Evolutionary conservation across 2,797 vertebrate species (phyloP).

Genomic region (Numenius phaeopus): DNA sequence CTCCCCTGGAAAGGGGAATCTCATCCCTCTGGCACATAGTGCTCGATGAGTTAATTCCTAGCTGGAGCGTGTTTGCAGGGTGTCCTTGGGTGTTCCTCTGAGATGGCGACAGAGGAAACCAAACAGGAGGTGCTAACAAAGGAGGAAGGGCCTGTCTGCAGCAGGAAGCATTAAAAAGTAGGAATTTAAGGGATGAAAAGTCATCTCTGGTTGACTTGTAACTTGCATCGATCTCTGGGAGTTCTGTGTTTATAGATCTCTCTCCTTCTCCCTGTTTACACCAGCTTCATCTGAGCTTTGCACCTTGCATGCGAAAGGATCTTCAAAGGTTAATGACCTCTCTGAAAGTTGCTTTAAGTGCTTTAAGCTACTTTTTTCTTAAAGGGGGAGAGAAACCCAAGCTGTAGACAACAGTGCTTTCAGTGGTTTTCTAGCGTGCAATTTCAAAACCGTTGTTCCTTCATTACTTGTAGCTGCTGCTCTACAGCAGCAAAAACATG

Average conservation of each 20-base stretch:
- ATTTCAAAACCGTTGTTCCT: neutral
- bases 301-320: conserved; percentile 28
- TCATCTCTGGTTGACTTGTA: neutral
- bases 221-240: neutral
- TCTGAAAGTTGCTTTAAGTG: conserved; percentile 13
- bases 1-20: neutral
- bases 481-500: neutral
- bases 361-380: neutral
- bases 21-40: neutral
- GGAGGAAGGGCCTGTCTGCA: neutral
- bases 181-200: neutral
- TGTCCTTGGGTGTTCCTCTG: neutral
- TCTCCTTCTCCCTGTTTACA: neutral
- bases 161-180: conserved; percentile 10
- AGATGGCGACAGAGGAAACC: neutral
- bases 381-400: neutral
- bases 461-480: neutral
- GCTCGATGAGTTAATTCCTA: neutral
- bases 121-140: conserved; percentile 12
- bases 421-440: neutral
- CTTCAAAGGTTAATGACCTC: conserved; percentile 19
- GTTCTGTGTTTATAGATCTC: conserved; percentile 1
- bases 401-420: neutral
- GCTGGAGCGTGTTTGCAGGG: neutral
- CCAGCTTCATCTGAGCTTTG: neutral